Evolutionary conservation across 2,797 vertebrate genomes (phyloP).

Genomic region (Cyclura pinguis): DNA sequence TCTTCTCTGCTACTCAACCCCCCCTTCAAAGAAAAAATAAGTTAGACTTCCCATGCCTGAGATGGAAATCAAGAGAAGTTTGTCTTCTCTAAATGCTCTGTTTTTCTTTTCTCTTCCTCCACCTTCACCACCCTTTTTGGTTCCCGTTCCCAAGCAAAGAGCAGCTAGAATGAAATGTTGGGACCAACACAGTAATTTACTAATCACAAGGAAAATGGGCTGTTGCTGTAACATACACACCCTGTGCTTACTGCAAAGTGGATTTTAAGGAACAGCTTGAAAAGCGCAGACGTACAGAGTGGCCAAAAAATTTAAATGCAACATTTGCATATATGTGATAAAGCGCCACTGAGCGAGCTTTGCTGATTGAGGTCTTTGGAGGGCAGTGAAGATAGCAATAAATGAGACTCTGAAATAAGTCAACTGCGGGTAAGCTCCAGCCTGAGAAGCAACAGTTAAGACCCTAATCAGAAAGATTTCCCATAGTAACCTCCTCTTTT

Average conservation of each 20-base stretch:
- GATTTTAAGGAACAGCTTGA: conserved; percentile 66
- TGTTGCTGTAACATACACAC: conserved; percentile 56
- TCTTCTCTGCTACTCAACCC: background rate
- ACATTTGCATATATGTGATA: conserved; percentile 61
- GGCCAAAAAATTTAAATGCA: conserved; percentile 58
- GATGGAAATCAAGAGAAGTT: conserved; percentile 69
- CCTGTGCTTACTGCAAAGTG: conserved; percentile 61
- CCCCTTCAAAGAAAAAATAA: conserved; percentile 41
- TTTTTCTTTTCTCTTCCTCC: background rate
- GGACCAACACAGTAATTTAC: conserved; percentile 69
- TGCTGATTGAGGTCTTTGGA: conserved; percentile 41
- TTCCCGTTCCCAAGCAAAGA: conserved; percentile 55
- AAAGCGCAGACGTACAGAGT: conserved; percentile 45
- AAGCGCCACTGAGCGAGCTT: conserved; percentile 52
- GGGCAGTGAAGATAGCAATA: conserved; percentile 47
- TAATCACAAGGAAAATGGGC: conserved; percentile 69
- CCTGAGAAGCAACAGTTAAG: conserved; percentile 39
- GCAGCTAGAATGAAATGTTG: conserved; percentile 65
- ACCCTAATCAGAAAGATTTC: conserved; percentile 41
- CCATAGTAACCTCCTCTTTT: background rate
- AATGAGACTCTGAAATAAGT: conserved; percentile 19
- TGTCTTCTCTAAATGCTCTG: conserved; percentile 68
- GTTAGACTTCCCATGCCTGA: conserved; percentile 65
- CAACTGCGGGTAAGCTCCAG: conserved; percentile 28
- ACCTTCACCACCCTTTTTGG: background rate